Evolutionary conservation across 2,113 vertebrate genomes (phyloP), one percentile per base, ranked within the genome.

Genomic region (Amphilophus citrinellus): DNA sequence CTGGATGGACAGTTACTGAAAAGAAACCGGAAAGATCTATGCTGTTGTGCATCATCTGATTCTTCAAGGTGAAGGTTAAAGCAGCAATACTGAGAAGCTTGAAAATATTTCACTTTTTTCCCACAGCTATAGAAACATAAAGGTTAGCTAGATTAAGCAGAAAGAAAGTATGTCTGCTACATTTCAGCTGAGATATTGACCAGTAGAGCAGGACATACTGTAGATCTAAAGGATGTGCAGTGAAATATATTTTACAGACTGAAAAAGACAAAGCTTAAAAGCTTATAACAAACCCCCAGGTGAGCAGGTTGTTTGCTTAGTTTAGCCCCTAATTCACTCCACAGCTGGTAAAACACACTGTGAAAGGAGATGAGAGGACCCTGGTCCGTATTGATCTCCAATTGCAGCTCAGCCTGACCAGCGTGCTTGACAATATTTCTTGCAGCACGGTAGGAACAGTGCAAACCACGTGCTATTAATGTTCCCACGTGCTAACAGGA

Each of bases 221-320:
- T 73, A 27, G 82, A 89, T 84, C 76, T 79, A 42, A 68, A 87
- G 81, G 83, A 85, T 91, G 82, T 76, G 91, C 75, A 61, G 71
- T 62, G 86, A 93, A 91, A 91, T 86, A 66, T 85, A 88, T 91
- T 86, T 87, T 88, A 56, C 66, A 80, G 88, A 79, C 84, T 73
- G 66, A 81, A 84, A 79, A 88, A 87, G 80, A 83, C 63, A 91
- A 92, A 87, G 84, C 89, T 92, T 84, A 63, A 89, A 89, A 89
- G 85, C 89, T 91, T 87, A 84, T 79, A 91, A 89, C 84, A 93
- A 94, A 91, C 61, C 86, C 90, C 84, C 60, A 80, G 84, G 91
- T 93, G 91, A 93, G 84, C 77, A 61, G 63, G 62, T 77, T 92
- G 87, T 92, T 92, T 95, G 89, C 88, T 92, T 76, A 91, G 87